Conservation (phyloP, 2,113 vertebrate species). For the Pandion haliaetus region DNA sequence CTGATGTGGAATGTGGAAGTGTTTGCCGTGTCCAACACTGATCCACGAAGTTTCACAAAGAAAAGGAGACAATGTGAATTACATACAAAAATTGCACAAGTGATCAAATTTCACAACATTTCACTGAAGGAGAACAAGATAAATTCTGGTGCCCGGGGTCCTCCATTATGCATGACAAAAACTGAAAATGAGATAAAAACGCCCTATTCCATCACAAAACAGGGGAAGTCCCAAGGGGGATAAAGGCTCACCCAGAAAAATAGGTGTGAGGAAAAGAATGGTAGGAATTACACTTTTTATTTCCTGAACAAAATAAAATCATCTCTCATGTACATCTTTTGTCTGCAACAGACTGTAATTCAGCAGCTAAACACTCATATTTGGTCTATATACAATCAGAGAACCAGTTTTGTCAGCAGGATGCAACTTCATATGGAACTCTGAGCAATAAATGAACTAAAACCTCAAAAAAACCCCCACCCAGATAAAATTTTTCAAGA, state of each 20-base stretch:
- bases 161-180: background rate
- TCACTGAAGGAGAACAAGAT: background rate
- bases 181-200: background rate
- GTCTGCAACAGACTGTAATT: background rate
- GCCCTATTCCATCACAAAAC: background rate
- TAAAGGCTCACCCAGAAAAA: constrained; percentile 12
- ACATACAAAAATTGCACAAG: background rate
- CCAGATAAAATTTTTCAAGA: background rate
- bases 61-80: background rate
- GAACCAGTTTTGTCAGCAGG: background rate
- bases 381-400: background rate
- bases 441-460: background rate
- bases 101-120: background rate
- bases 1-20: background rate
- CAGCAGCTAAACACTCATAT: background rate
- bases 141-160: background rate
- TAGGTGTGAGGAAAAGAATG: background rate
- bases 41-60: background rate
- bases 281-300: background rate
- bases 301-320: background rate
- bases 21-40: background rate
- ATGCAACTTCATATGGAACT: background rate
- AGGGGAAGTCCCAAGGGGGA: background rate
- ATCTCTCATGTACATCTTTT: background rate
- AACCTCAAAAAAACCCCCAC: background rate